Percentiles rank a stretch among this genome's conserved stretches.
Evolutionary conservation across 2,113 vertebrate genomes (phyloP).

Genomic region (Ophiodon elongatus): DNA sequence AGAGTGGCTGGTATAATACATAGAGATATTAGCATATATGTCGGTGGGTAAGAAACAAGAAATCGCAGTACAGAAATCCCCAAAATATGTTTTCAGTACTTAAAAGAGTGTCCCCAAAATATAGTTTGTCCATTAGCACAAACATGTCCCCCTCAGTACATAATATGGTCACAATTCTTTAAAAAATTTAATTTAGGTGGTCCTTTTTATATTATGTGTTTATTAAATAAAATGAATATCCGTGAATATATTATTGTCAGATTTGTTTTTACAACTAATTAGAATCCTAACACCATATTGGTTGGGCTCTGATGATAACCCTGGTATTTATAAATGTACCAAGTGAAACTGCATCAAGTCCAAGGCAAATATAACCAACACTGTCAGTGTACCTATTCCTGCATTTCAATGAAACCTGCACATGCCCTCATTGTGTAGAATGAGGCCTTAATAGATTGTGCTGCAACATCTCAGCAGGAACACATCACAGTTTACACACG

Average conservation of each 20-base stretch:
- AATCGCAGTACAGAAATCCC: background rate
- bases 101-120: background rate
- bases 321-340: background rate
- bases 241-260: background rate
- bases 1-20: background rate
- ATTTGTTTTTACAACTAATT: background rate
- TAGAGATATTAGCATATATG: background rate
- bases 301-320: background rate
- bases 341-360: slow-evolving; percentile 16
- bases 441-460: slow-evolving; percentile 33
- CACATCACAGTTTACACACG: slow-evolving; percentile 15
- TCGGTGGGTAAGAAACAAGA: background rate
- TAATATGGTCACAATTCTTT: background rate
- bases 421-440: slow-evolving; percentile 26
- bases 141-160: background rate
- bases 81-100: background rate
- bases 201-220: background rate
- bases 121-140: no score
- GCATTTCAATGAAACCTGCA: slow-evolving; percentile 28
- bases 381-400: background rate
- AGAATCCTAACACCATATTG: background rate
- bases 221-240: background rate
- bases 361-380: slow-evolving; percentile 1
- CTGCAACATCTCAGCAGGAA: slow-evolving; percentile 11
- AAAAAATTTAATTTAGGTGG: background rate